Evolutionary conservation across 2,888 invertebrate genomes (phyloP), one percentile per base, ranked within the genome.

Genomic region (Synergus japonicus): DNA sequence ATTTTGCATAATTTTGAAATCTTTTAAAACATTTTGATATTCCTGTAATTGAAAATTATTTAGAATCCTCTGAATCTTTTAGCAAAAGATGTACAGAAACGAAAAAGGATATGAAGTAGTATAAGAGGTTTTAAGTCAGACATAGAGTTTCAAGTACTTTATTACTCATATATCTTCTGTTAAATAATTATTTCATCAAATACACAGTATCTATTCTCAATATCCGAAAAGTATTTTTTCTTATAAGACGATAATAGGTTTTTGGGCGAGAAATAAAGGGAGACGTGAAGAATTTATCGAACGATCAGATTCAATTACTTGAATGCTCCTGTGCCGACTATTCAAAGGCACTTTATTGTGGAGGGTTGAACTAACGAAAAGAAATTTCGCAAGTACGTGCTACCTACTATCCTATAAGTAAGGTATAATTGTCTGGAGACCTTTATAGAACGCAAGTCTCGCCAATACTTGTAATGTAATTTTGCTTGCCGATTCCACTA

Each of bases 391-490:
- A 78, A 76, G 54, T 84, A 84, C 84, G 84, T 83, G 83, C 76
- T 73, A 82, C 80, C 79, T 83, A 65, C 78, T 58, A 69, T 82
- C 63, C 77, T 85, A 29, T 29, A 84, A 82, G 83, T 66, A 44
- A 80, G 79, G 79, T 80, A 82, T 86, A 86, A 86, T 86, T 85
- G 82, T 79, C 81, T 82, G 64, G 78, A 79, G 77, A 82, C 76
- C 63, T 58, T 65, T 76, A 29, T 76, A 29, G 65, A 79, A 77
- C 78, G 73, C 22, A 46, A 81, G 79, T 76, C 81, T 76, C 77
- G 82, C 78, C 78, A 80, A 83, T 80, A 82, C 79, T 86, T 85
- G 87, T 88, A 88, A 90, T 87, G 86, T 87, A 87, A 90, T 91
- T 89, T 85, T 84, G 85, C 86, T 87, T 87, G 87, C 79, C 85